phyloP scores from a whole-genome alignment of 2,113 vertebrate species.

The Anguilla rostrata region DNA sequence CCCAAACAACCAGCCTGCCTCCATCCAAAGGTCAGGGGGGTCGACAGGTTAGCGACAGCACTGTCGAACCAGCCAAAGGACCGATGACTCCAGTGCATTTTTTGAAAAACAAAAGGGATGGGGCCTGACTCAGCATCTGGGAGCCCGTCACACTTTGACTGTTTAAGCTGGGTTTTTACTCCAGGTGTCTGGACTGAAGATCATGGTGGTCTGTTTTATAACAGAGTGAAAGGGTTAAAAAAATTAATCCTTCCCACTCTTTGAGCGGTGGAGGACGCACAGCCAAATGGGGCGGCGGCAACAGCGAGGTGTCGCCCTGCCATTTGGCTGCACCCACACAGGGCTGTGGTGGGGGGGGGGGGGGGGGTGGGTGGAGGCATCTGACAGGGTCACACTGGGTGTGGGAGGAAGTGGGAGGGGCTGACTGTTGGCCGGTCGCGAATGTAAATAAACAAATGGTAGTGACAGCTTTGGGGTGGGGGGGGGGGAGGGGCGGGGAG shows the following conservation, averaged over 20 bases:
- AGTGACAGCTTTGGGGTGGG: neutral
- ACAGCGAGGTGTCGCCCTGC: neutral
- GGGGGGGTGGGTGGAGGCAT: too few species aligned
- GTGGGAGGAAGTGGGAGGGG: conserved; percentile 29
- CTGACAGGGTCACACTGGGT: conserved; percentile 12
- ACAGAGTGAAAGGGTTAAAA: too few species aligned
- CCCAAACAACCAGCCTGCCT: neutral
- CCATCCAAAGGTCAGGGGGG: too few species aligned
- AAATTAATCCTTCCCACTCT: too few species aligned
- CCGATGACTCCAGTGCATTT: neutral
- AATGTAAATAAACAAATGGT: conserved; percentile 31
- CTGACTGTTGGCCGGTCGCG: neutral
- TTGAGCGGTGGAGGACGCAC: neutral
- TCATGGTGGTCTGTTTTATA: neutral
- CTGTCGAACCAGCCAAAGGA: too few species aligned
- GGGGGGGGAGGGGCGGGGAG: too few species aligned
- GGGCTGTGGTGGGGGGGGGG: neutral
- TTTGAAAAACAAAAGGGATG: too few species aligned
- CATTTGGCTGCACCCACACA: neutral
- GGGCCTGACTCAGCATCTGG: neutral
- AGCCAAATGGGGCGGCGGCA: conserved; percentile 14
- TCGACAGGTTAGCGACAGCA: too few species aligned
- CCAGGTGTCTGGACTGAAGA: neutral
- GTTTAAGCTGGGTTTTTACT: neutral
- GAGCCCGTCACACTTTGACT: neutral